phyloP scores from a whole-genome alignment of 1,140 invertebrate species.

The Olivierus martensii region DNA sequence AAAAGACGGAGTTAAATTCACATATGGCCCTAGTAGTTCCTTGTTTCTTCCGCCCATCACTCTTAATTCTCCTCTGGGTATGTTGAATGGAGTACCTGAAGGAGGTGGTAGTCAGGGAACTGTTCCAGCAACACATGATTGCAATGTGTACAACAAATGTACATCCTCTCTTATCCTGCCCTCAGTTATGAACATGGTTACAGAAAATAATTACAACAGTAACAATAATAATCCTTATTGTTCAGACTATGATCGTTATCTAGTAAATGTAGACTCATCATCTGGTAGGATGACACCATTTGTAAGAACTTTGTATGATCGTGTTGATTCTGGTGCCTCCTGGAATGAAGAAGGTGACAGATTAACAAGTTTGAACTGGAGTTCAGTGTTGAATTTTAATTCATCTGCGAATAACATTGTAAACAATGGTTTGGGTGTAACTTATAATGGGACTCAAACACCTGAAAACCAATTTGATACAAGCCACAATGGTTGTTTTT shows the following conservation, averaged over 20 bases:
- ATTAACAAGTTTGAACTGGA: conserved; percentile 59
- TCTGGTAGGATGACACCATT: conserved; percentile 24
- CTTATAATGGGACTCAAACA: background rate
- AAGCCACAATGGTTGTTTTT: conserved; percentile 6
- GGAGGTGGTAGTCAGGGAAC: background rate
- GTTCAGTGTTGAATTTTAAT: conserved; percentile 71
- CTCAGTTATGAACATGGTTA: background rate
- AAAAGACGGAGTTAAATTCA: conserved; percentile 42
- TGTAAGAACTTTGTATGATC: conserved; percentile 8
- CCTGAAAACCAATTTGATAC: background rate
- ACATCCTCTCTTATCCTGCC: background rate
- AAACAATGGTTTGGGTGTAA: conserved; percentile 24
- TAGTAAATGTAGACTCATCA: conserved; percentile 17
- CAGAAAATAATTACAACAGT: background rate
- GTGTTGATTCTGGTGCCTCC: conserved; percentile 19
- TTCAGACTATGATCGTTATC: conserved; percentile 16
- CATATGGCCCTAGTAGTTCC: background rate
- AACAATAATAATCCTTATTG: background rate
- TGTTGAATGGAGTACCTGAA: background rate
- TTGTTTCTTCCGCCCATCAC: background rate
- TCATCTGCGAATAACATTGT: conserved; percentile 51
- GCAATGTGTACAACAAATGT: conserved; percentile 1
- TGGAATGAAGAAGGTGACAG: conserved; percentile 51
- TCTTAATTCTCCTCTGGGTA: conserved; percentile 3
- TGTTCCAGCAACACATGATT: background rate